Evolutionary conservation across 2,888 invertebrate species (phyloP), one percentile per base, ranked within the genome.

Genomic region (Pogonocherus hispidulus): DNA sequence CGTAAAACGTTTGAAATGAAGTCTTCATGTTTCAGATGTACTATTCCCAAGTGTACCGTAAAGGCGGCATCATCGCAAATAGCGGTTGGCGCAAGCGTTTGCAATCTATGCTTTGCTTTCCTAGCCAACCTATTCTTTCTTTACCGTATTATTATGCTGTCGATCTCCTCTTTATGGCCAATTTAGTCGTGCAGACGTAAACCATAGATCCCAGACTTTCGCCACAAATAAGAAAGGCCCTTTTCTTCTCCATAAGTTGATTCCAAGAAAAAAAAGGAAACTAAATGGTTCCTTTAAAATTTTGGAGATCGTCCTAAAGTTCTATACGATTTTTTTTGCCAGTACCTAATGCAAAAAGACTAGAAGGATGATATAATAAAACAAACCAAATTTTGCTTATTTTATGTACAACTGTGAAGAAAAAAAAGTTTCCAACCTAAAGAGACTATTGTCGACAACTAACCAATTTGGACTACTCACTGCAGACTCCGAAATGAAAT

Each of bases 11-110:
- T n/a, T n/a, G n/a, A n/a, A n/a, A n/a, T n/a, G n/a, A n/a, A n/a
- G n/a, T n/a, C n/a, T n/a, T n/a, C n/a, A n/a, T n/a, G n/a, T n/a
- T n/a, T n/a, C n/a, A n/a, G n/a, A n/a, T n/a, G n/a, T n/a, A n/a
- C n/a, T n/a, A n/a, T 27, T 8, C 8, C 27, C 27, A 27, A 8
- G 27, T 27, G 3, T 27, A 8, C 8, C 27, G 14, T 4, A 37
- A 41, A n/a, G 14, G 41, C 14, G 41, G 41, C 41, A 41, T 3
- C 41, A 5, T 14, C n/a, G 41, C 41, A 11, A 41, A 16, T 41
- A 41, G 41, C 16, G 32, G n/a, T 1, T 41, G 19, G 65, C 69
- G 69, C 71, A 71, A 60, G 66, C 67, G 67, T 55, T 14, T n/a
- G 52, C 52, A 56, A 64, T 57, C 32, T 22, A 37, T 51, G 41